Evolutionary conservation across 2,888 invertebrate genomes (phyloP).

Genomic region (Monochamus alternatus): DNA sequence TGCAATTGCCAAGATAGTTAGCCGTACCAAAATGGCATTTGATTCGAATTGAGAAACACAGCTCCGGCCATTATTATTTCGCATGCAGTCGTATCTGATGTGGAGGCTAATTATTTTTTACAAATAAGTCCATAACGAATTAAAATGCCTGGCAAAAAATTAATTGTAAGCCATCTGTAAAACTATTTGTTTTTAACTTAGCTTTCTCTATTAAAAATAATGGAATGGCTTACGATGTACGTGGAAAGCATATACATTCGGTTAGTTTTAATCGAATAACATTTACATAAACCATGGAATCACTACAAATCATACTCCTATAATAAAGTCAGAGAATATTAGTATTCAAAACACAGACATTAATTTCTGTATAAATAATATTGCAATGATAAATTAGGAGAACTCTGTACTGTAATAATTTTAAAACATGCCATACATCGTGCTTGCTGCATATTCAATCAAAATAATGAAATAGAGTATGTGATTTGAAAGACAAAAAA

Average conservation of each 20-base stretch:
- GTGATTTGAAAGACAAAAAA: no score
- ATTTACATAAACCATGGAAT: slow-evolving; percentile 30
- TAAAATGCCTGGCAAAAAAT: slow-evolving; percentile 29
- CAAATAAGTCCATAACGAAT: slow-evolving; percentile 36
- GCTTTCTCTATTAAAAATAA: slow-evolving; percentile 33
- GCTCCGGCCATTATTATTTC: slow-evolving; percentile 27
- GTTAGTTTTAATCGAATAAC: slow-evolving; percentile 28
- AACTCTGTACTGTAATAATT: slow-evolving; percentile 43
- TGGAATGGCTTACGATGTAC: slow-evolving; percentile 20
- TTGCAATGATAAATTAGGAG: slow-evolving; percentile 50
- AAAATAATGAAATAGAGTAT: slow-evolving; percentile 18
- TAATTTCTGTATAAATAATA: slow-evolving; percentile 46
- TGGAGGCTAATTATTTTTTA: slow-evolving; percentile 32
- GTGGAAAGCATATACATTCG: slow-evolving; percentile 22
- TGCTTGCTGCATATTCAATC: slow-evolving; percentile 17
- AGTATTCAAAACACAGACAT: slow-evolving; percentile 43
- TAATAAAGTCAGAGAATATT: slow-evolving; percentile 43
- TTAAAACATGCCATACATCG: slow-evolving; percentile 44
- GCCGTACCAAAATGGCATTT: slow-evolving; percentile 17
- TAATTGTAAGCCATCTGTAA: slow-evolving; percentile 23
- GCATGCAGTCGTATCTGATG: slow-evolving; percentile 28
- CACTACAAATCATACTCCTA: slow-evolving; percentile 45
- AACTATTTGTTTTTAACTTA: slow-evolving; percentile 29
- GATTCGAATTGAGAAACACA: slow-evolving; percentile 15
- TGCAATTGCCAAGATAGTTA: slow-evolving; percentile 21